A percentile compares a stretch with the other conserved stretches of the same genome.
These are phyloP conservation scores for Cromileptes altivelis DNA, from an alignment of 2,113 vertebrate species.

Conservation along the genomic window DNA sequence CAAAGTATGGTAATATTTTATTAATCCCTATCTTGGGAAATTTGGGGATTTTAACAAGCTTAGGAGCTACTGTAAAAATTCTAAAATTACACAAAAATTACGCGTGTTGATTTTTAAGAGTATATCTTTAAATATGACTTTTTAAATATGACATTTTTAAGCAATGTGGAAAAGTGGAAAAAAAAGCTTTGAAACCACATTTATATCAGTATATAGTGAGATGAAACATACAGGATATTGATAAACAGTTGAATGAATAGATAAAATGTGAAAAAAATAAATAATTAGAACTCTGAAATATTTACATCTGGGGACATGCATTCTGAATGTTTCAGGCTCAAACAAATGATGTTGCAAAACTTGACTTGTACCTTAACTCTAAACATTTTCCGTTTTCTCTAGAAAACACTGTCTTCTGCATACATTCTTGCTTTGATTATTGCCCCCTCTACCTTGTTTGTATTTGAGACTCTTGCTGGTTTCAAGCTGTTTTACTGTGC, in stretches of 20 bases:
- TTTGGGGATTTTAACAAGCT: neutral
- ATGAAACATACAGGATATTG: neutral
- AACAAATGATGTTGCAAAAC: neutral
- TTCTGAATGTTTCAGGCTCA: neutral
- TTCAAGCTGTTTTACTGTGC: slow-evolving; percentile 77
- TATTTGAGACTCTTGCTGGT: slow-evolving; percentile 61
- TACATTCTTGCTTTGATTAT: slow-evolving; percentile 40
- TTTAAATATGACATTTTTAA: neutral
- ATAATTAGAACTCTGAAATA: neutral
- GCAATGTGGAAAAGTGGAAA: neutral
- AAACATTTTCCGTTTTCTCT: slow-evolving; percentile 26
- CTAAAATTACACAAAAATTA: neutral
- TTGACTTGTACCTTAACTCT: neutral
- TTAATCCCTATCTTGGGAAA: neutral
- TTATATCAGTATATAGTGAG: neutral
- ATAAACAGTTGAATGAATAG: neutral
- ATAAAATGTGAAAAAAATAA: neutral
- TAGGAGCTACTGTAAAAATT: neutral
- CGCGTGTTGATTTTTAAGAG: too few relatives aligned
- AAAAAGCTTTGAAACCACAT: neutral
- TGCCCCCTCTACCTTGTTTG: slow-evolving; percentile 52
- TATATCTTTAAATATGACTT: neutral
- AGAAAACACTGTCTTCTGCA: slow-evolving; percentile 15
- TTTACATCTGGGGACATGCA: too few relatives aligned
- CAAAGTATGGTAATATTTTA: neutral